Evolutionary conservation across 2,113 vertebrate genomes (phyloP), one percentile per base, ranked within the genome.

Genomic region (Sylvietta virens): DNA sequence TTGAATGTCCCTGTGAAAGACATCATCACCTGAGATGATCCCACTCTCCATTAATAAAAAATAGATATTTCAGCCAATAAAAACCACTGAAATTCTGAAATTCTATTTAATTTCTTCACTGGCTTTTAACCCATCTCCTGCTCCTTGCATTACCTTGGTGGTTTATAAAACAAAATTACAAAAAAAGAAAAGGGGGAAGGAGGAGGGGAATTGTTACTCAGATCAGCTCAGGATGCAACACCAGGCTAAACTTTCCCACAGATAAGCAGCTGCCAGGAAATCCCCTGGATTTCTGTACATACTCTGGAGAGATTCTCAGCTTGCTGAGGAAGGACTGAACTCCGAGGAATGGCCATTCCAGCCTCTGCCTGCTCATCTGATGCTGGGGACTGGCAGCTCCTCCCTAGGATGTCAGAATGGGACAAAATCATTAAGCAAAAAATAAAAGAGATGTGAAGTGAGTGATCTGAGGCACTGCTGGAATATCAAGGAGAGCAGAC

Each of bases 401-500:
- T 64, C 88, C 92, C 98, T 98, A 91, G 77, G 27, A 94, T 22
- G 88, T 65, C 76, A 90, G 35, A 96, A 94, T 3, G 19, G 65
- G 90, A 93, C 40, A 74, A 37, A 69, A 84, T 90, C 42, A 86
- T 80, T 78, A 94, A 53, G 28, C 26, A 74, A 86, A 51, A 24
- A 13, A 13, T 9, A 7, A 28, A n/a, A 19, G 24, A 37, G 69
- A 45, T 5, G 9, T 4, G 24, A 39, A 66, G 39, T 35, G 60
- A 93, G 35, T 20, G 69, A 72, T 81, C 19, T 60, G 88, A 90
- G 71, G 60, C 54, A 47, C 45, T 60, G 69, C 82, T 54, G 64
- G 71, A 86, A 23, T 71, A 88, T 33, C 56, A 73, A 42, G 10
- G 54, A 57, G 33, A 93, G 48, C 7, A 76, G 69, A 33, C 67